These are phyloP conservation scores for Apodemia zela DNA, from an alignment of 2,888 invertebrate species.

Conservation along the genomic window DNA sequence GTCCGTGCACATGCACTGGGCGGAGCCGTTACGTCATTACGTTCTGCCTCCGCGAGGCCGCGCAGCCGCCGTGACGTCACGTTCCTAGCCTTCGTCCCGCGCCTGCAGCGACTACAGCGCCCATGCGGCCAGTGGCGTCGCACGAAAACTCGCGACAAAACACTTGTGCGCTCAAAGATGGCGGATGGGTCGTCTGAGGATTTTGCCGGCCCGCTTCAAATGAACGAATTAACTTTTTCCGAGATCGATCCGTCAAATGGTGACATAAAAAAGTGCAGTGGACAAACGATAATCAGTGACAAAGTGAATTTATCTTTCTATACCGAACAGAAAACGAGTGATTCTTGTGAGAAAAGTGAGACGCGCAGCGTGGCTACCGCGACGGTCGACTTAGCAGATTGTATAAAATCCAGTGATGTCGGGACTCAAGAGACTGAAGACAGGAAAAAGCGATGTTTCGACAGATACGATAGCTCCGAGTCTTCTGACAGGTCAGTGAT, in stretches of 20 bases:
- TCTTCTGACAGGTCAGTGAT: conserved; percentile 92
- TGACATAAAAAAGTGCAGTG: conserved; percentile 80
- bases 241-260: conserved; percentile 69
- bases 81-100: conserved; percentile 42
- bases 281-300: conserved; percentile 59
- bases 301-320: conserved; percentile 73
- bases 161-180: conserved; percentile 88
- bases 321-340: conserved; percentile 73
- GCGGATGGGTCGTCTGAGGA: conserved; percentile 88
- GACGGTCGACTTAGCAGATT: conserved; percentile 54
- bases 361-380: conserved; percentile 67
- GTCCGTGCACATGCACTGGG: conserved; percentile 74
- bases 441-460: conserved; percentile 91
- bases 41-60: conserved; percentile 64
- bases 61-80: conserved; percentile 79
- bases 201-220: conserved; percentile 80
- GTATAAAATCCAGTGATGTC: conserved; percentile 60
- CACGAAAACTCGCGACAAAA: conserved; percentile 68
- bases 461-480: conserved; percentile 96
- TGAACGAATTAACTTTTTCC: conserved; percentile 79
- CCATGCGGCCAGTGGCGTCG: conserved; percentile 53
- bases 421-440: conserved; percentile 73
- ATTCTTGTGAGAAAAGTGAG: conserved; percentile 79
- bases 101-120: conserved; percentile 60
- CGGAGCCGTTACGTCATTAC: conserved; percentile 77